Base-by-base conservation (phyloP, 2,888 invertebrate species). In the Dendrolimus houi region DNA sequence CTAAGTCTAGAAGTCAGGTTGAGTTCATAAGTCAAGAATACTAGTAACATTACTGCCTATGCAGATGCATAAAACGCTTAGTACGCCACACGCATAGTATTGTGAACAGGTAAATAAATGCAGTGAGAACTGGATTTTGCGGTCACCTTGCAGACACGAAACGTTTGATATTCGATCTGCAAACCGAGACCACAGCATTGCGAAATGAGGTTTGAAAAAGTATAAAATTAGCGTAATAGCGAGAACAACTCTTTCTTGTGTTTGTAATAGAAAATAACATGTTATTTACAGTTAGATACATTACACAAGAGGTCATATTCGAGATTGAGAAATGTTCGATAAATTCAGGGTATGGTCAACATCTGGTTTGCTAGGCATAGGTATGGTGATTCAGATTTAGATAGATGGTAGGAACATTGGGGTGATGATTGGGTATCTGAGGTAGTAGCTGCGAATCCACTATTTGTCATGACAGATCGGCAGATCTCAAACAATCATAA, bases 111-210 rank as follows among this genome's bases (percentile, higher is more conserved):
- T 47, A 47, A 47, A 10, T 47, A 47, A 47, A 47, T 60, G 57
- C 60, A 54, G 55, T 64, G 63, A 55, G 62, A 65, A 67, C 60
- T 62, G 60, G 60, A 60, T 55, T 61, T 62, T 64, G 65, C 52
- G 66, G 68, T 67, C 64, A 60, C 52, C 66, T 64, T 59, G 62
- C 64, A 63, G 57, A 64, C 56, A 60, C 57, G 58, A 66, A 64
- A 62, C 57, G 67, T 64, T 68, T 59, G 63, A 57, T 64, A 61
- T 67, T 67, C 64, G 59, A 65, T 64, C 60, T 60, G 52, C 64
- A 63, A 65, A 59, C 61, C 58, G 61, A 60, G 58, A 68, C 58
- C 64, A 12, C 47, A 47, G 54, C 59, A 56, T 62, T 64, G 55
- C 59, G 60, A 64, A 62, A 64, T 62, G 42, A 42, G 47, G 52